Base-by-base conservation (phyloP, 2,113 vertebrate genomes). In the Collichthys lucidus region DNA sequence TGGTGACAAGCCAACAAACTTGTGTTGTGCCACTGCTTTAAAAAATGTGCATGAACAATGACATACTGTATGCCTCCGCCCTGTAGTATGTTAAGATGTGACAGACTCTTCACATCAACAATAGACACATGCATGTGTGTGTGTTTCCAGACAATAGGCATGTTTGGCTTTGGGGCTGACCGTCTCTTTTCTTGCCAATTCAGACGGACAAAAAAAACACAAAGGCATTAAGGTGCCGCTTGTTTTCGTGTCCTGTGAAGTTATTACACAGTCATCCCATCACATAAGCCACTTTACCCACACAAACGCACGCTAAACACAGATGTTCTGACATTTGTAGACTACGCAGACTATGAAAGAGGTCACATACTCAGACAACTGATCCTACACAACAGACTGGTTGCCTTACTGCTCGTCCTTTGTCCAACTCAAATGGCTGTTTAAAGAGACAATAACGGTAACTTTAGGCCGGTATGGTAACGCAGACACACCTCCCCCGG, bases 151-250 rank as follows among this genome's bases (percentile, higher is more conserved):
- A 85, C 63, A 88, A 83, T 44, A 26, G 79, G 2, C 22, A 0
- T 16, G 65, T 24, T n/a, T 52, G 59, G 50, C 85, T 88, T 65
- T 53, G 50, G 3, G 44, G 40, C 67, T 12, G 20, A 64, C 11
- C 29, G 50, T 74, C 31, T 53, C 52, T 79, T 83, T 83, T 49
- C 52, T 79, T 83, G 81, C 72, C 47, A 50, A 20, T 59, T 24
- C 15, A 68, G 84, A 19, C 63, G 64, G 22, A n/a, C n/a, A n/a
- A 69, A 31, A 35, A 56, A 40, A 64, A 73, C 22, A 76, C 67
- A 80, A 83, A 76, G 55, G 19, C 61, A 66, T 40, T 69, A 56
- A 81, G 73, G 81, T 76, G 65, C 49, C 52, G 72, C 57, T 70
- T 53, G 66, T 65, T 77, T 83, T 52, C n/a, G 53, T 56, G 53